Conservation (phyloP, 2,797 vertebrate species). For the Sandelia bainsii region DNA sequence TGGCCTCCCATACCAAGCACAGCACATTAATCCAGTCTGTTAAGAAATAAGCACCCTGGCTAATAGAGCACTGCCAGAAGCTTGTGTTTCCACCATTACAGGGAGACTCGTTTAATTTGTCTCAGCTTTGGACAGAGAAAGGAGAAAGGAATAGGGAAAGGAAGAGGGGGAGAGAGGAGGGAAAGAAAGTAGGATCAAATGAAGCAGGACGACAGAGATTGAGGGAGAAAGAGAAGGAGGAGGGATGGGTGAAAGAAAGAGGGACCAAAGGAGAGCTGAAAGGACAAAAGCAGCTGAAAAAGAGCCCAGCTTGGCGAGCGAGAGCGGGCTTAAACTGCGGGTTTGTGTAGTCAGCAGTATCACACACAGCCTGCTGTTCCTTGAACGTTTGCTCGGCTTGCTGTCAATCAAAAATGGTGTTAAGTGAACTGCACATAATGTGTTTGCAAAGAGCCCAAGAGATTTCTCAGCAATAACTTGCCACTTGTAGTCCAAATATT, state of each 20-base stretch:
- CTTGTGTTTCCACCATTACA: constrained; percentile 72
- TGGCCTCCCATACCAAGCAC: constrained; percentile 75
- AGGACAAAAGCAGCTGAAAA: constrained; percentile 62
- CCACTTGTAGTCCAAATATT: constrained; percentile 38
- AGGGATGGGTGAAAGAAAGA: not conserved
- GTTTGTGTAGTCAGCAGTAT: constrained; percentile 75
- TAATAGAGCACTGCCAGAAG: constrained; percentile 76
- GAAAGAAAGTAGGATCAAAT: constrained; percentile 27
- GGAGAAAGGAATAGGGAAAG: not conserved
- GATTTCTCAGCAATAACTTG: constrained; percentile 34
- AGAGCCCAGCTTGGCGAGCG: constrained; percentile 58
- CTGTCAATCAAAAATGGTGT: constrained; percentile 63
- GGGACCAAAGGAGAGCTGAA: constrained; percentile 40
- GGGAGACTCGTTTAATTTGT: constrained; percentile 71
- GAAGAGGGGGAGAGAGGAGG: not conserved
- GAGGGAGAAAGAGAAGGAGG: constrained; percentile 1
- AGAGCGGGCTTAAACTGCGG: constrained; percentile 40
- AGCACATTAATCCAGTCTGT: constrained; percentile 76
- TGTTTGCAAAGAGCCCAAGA: constrained; percentile 55
- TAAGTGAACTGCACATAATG: constrained; percentile 56
- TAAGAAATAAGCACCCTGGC: constrained; percentile 79
- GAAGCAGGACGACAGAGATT: constrained; percentile 10
- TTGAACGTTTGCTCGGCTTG: constrained; percentile 55
- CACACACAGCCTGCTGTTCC: constrained; percentile 57
- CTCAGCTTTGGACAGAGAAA: constrained; percentile 47